These are phyloP conservation scores for Norana najaformis DNA, from an alignment of 2,888 invertebrate genomes.

Conservation along the genomic window DNA sequence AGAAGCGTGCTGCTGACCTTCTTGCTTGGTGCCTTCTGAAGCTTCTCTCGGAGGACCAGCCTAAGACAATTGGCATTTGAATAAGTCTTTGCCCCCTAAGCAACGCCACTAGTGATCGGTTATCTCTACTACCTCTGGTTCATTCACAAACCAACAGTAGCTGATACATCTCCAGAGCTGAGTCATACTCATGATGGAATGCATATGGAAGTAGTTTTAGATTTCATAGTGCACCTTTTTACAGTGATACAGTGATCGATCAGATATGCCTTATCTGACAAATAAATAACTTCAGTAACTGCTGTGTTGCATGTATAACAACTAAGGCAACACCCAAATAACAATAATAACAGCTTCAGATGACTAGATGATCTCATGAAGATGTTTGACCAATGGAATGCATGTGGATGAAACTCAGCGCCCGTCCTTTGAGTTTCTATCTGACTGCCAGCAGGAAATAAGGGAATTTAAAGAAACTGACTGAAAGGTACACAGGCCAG, in stretches of 20 bases:
- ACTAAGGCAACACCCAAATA: background rate
- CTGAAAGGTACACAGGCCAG: background rate
- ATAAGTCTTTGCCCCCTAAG: background rate
- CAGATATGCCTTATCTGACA: background rate
- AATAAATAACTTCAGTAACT: background rate
- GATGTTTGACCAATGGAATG: background rate
- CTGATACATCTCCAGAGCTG: background rate
- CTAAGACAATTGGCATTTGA: conserved; percentile 45
- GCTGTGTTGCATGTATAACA: background rate
- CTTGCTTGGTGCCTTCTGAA: conserved; percentile 85
- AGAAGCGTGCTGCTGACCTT: conserved; percentile 93
- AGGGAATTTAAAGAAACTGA: background rate
- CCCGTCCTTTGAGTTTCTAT: background rate
- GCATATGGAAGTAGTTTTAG: background rate
- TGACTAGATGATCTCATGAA: background rate
- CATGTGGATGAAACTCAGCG: background rate
- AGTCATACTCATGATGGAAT: background rate
- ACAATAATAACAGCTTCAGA: background rate
- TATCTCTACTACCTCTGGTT: background rate
- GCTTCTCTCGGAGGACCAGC: conserved; percentile 78
- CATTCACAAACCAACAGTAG: background rate
- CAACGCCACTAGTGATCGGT: background rate
- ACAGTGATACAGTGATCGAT: background rate
- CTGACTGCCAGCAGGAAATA: background rate
- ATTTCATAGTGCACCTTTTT: background rate